Percentiles rank a stretch among this genome's conserved stretches.
These are phyloP conservation scores for Yponomeuta malinellus DNA, from an alignment of 2,888 invertebrate genomes.

Conservation along the genomic window DNA sequence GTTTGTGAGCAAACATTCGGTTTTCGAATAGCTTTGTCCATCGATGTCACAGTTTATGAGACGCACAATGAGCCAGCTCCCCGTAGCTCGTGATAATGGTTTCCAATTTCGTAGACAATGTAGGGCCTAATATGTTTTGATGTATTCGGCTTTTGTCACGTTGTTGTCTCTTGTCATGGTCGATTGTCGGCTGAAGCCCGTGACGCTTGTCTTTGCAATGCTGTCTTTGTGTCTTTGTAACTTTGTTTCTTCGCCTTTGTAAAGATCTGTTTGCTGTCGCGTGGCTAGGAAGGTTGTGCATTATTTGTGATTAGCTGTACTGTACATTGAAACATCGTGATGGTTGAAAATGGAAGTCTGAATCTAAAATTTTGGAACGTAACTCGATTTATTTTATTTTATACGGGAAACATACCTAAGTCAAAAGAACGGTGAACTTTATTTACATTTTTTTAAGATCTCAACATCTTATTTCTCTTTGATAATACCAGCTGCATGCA, in stretches of 20 bases:
- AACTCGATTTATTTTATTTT: neutral
- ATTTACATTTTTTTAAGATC: neutral
- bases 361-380: neutral
- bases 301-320: slow-evolving; percentile 35
- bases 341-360: neutral
- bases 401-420: neutral
- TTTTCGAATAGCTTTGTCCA: slow-evolving; percentile 32
- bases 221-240: slow-evolving; percentile 39
- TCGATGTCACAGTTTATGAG: slow-evolving; percentile 38
- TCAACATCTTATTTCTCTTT: neutral
- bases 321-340: slow-evolving; percentile 17
- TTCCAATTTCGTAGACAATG: slow-evolving; percentile 65
- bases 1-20: slow-evolving; percentile 46
- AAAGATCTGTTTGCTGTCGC: slow-evolving; percentile 30
- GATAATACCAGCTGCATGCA: neutral
- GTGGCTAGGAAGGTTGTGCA: slow-evolving; percentile 42
- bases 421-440: slow-evolving; percentile 4
- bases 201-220: slow-evolving; percentile 43
- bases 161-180: slow-evolving; percentile 38
- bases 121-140: slow-evolving; percentile 70
- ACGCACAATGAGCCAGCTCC: slow-evolving; percentile 49
- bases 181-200: slow-evolving; percentile 57
- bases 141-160: slow-evolving; percentile 53
- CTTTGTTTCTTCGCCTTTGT: slow-evolving; percentile 6
- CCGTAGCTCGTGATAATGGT: slow-evolving; percentile 55